Base-by-base conservation (phyloP, 2,888 invertebrate genomes). In the Megastigmus dorsalis region DNA sequence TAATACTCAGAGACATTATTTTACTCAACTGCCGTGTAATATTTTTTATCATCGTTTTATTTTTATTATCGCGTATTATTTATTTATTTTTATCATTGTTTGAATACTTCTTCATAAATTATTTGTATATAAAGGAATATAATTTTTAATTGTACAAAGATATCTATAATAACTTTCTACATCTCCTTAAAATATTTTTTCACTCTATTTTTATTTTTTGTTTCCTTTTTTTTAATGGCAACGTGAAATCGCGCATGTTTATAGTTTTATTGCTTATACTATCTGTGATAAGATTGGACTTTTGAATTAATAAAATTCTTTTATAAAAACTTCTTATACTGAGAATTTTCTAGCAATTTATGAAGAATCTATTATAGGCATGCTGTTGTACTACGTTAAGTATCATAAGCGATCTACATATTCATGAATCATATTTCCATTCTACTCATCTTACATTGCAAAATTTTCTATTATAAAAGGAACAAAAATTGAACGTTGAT, bases 201-300 rank as follows among this genome's bases (percentile, higher is more conserved):
- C 48, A 62, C 43, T 55, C 15, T 57, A 70, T 69, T 65, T 41
- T 45, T 59, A 59, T 38, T 52, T 59, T 50, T 71, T 38, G 18
- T 48, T 67, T 28, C 18, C 33, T 57, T 66, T 76, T 55, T 62
- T 54, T 69, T 60, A 28, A 63, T 38, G 23, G 48, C 50, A 73
- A 73, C 68, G 54, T 62, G 13, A 73, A 66, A 66, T 66, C 76
- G 76, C 76, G 76, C 76, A 76, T 76, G 76, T 73, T 66, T 76
- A 76, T 38, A 72, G 41, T 75, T 76, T 66, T 76, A 76, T 26
- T 66, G 76, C 76, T 76, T 73, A 76, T 76, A 76, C 68, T 76
- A 73, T 76, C 76, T 76, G 73, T 76, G 76, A 73, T 76, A 73
- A 75, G 65, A 76, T 60, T 67, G 63, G 13, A 59, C 59, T 59